Conservation (phyloP, 2,797 vertebrate genomes). For the Dendrocincla tyrannina region DNA sequence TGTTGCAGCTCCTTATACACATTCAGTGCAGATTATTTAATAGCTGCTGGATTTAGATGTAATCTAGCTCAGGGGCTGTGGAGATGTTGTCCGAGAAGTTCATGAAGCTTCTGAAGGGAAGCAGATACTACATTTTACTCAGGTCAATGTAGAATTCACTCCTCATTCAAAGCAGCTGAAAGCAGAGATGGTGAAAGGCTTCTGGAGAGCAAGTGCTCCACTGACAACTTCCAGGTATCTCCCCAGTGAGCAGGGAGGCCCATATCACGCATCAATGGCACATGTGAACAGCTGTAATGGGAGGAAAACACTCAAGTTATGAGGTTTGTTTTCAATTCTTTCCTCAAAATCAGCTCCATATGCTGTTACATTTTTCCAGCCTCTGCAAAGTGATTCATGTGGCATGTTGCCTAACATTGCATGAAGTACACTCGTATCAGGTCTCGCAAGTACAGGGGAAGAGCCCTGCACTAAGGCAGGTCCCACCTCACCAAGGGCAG, state of each 20-base stretch:
- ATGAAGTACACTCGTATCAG: not conserved
- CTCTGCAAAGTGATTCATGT: conserved; percentile 48
- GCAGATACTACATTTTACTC: not conserved
- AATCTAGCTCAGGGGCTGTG: not conserved
- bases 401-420: conserved; percentile 55
- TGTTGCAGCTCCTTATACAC: not conserved
- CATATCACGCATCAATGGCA: conserved; percentile 2
- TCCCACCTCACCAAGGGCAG: not conserved
- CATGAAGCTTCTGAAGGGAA: not conserved
- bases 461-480: not conserved
- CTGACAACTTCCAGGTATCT: conserved; percentile 29
- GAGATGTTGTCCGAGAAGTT: not conserved
- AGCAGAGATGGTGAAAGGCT: conserved; percentile 25
- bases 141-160: not conserved
- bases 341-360: conserved; percentile 57
- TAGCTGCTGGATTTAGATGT: not conserved
- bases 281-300: conserved; percentile 40
- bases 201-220: not conserved
- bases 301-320: not conserved
- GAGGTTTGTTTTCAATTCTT: conserved; percentile 63
- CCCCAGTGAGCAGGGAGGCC: not conserved
- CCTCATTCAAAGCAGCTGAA: not conserved
- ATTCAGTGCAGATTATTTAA: not conserved
- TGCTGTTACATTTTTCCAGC: conserved; percentile 60
- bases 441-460: not conserved